phyloP scores from a whole-genome alignment of 2,888 invertebrate species.

The Bembecia ichneumoniformis region DNA sequence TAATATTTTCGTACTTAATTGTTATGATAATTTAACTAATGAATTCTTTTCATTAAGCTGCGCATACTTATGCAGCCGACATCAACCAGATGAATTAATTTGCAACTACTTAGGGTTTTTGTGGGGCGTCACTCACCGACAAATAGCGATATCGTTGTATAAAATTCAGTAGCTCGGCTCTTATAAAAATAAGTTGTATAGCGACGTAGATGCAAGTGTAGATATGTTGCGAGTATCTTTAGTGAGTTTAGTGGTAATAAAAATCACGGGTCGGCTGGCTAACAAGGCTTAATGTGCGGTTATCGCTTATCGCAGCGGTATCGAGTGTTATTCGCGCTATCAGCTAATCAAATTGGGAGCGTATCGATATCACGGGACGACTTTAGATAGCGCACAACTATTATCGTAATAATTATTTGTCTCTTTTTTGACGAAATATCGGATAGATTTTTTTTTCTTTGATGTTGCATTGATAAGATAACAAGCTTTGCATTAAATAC shows the following conservation, averaged over 20 bases:
- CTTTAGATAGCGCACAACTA: constrained; percentile 52
- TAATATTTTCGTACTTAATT: too few species aligned
- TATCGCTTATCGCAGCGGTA: constrained; percentile 59
- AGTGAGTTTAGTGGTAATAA: constrained; percentile 48
- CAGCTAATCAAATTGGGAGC: constrained; percentile 68
- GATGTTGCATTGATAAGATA: constrained; percentile 27
- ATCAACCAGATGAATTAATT: neutral
- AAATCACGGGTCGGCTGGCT: constrained; percentile 61
- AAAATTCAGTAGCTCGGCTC: neutral
- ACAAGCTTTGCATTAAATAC: constrained; percentile 4
- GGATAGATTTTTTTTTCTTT: constrained; percentile 28
- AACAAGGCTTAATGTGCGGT: constrained; percentile 60
- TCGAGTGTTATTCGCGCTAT: constrained; percentile 58
- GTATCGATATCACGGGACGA: constrained; percentile 57
- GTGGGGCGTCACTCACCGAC: neutral
- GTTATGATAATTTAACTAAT: neutral
- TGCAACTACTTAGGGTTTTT: neutral
- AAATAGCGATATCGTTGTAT: neutral
- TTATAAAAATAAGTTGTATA: neutral
- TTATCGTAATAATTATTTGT: constrained; percentile 71
- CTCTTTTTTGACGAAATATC: constrained; percentile 53
- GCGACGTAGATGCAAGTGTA: constrained; percentile 25
- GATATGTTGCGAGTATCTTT: constrained; percentile 35
- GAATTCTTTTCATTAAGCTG: neutral
- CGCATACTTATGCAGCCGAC: neutral